Evolutionary conservation across 2,113 vertebrate species (phyloP), one percentile per base, ranked within the genome.

Genomic region (Arizona elegans): DNA sequence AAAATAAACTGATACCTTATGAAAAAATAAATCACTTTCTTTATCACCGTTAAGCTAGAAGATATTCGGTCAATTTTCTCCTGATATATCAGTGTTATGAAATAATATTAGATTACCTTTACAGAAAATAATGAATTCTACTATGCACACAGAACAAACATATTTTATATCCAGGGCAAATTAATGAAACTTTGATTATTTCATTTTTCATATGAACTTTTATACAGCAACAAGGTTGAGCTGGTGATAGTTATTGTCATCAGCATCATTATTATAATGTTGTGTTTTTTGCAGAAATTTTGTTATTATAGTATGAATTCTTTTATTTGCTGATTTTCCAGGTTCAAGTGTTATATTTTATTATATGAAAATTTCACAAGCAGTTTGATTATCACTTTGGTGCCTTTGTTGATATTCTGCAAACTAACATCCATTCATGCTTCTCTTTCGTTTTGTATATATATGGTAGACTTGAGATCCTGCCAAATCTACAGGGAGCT

Each of bases 301-400:
- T 62, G 43, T 93, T 59, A 54, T 95, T 24, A 62, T 26, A 62
- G 24, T 62, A 58, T 23, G 19, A 23, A 55, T 55, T 17, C 13
- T 58, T 0, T 89, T 93, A 90, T 23, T 91, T 88, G 93, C 62
- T 93, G 54, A 12, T 53, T 90, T 94, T 89, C 90, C 92, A 96
- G 94, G 70, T 90, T 94, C 59, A 56, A 47, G 92, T 95, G 94
- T 97, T 95, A 93, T 87, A 96, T 94, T 95, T 96, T 89, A 65
- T 87, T 93, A 88, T 86, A 95, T 93, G 88, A 94, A 95, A 96
- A 95, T 95, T 95, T 95, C 92, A 96, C 95, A 94, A 94, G 93
- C 93, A 93, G 88, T 96, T 95, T 95, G 95, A 95, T 92, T 96
- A 94, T 93, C 96, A 94, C 70, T 97, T 96, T 6, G 93, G 93